Percentiles rank a stretch among this genome's conserved stretches.
These are phyloP conservation scores for Ondatra zibethicus DNA, from an alignment of 2,113 vertebrate species.

Conservation along the genomic window DNA sequence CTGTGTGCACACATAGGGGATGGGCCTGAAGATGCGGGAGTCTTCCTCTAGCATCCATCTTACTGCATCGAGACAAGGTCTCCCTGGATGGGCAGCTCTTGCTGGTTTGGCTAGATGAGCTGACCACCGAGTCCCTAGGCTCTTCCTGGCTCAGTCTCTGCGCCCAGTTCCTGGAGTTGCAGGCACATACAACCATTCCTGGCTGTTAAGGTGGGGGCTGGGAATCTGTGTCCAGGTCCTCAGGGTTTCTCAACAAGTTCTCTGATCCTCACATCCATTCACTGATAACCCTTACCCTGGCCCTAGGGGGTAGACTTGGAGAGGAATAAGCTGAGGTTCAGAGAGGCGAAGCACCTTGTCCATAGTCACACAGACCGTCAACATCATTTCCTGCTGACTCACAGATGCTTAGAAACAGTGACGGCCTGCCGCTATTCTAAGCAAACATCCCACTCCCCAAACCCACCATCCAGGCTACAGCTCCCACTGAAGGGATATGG, in stretches of 20 bases:
- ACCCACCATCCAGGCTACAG: not conserved
- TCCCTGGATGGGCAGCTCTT: not conserved
- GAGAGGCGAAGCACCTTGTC: not conserved
- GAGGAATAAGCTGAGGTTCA: not conserved
- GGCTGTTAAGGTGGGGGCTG: not conserved
- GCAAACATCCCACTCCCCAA: conserved; percentile 48
- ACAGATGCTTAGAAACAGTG: not conserved
- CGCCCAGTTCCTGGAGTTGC: too few relatives aligned
- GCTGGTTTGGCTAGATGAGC: not conserved
- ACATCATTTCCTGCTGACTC: not conserved
- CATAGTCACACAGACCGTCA: not conserved
- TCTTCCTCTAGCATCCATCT: not conserved
- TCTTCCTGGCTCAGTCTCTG: not conserved
- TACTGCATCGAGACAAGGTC: not conserved
- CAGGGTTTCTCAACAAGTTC: too few relatives aligned
- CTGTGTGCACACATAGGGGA: not conserved
- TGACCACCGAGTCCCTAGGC: not conserved
- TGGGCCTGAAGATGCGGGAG: not conserved
- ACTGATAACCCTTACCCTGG: not conserved
- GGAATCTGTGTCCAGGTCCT: not conserved
- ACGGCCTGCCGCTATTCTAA: not conserved
- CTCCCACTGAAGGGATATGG: conserved; percentile 39
- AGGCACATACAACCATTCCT: too few relatives aligned
- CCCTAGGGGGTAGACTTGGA: not conserved
- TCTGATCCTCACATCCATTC: not conserved